Conservation (phyloP, 2,797 vertebrate genomes). For the Coregonus sp. region DNA sequence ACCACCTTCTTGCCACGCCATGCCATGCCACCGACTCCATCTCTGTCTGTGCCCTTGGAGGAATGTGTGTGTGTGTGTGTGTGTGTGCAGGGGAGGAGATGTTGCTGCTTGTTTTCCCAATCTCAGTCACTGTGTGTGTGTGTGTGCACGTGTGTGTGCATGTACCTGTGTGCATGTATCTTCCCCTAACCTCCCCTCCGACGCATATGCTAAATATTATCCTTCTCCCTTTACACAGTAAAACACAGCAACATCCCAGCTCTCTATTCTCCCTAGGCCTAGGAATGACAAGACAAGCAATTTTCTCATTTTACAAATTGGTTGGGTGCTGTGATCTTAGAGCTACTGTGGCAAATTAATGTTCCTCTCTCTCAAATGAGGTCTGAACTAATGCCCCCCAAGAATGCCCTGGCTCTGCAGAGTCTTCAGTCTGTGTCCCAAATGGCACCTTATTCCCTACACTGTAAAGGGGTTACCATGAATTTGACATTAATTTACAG, state of each 20-base stretch:
- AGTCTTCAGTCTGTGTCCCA: neutral
- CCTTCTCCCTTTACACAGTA: neutral
- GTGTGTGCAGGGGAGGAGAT: neutral
- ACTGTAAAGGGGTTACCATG: no score
- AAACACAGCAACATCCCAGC: neutral
- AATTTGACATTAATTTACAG: no score
- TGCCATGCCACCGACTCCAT: neutral
- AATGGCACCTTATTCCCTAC: neutral
- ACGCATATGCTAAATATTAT: slow-evolving; percentile 10
- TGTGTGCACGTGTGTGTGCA: neutral
- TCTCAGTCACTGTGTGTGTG: neutral
- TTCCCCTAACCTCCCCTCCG: neutral
- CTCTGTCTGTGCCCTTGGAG: neutral
- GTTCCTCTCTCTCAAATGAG: slow-evolving; percentile 25
- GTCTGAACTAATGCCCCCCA: slow-evolving; percentile 48
- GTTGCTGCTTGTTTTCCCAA: neutral
- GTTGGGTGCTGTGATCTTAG: slow-evolving; percentile 6
- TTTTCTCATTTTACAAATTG: slow-evolving; percentile 24
- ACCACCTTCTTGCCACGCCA: no score
- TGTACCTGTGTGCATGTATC: neutral
- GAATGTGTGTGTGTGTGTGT: neutral
- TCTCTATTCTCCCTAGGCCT: neutral
- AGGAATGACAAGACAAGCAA: slow-evolving; percentile 15
- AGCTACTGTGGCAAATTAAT: slow-evolving; percentile 17
- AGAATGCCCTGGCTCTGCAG: slow-evolving; percentile 40